phyloP scores from a whole-genome alignment of 2,797 vertebrate species.

The Gambusia yucatana region DNA sequence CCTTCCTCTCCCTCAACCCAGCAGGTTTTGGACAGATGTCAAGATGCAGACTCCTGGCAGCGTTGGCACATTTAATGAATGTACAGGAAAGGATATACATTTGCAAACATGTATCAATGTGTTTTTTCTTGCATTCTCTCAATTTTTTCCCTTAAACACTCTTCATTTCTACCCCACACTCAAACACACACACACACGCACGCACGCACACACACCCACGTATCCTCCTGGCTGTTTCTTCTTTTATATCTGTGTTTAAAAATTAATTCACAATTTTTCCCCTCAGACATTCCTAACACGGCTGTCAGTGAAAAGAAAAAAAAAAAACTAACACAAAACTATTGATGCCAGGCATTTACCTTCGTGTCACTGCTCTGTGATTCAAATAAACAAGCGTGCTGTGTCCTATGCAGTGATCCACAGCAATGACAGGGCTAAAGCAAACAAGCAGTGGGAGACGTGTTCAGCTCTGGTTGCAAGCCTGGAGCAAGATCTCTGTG shows the following conservation, averaged over 20 bases:
- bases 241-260: slow-evolving; percentile 45
- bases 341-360: slow-evolving; percentile 1
- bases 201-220: slow-evolving; percentile 1
- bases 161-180: slow-evolving; percentile 3
- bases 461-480: slow-evolving; percentile 38
- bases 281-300: slow-evolving; percentile 23
- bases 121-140: slow-evolving; percentile 3
- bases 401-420: slow-evolving; percentile 44
- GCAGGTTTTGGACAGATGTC: slow-evolving; percentile 60
- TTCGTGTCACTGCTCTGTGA: slow-evolving; percentile 29
- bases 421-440: slow-evolving; percentile 35
- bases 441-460: slow-evolving; percentile 43
- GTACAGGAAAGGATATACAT: slow-evolving; percentile 42
- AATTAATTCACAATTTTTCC: slow-evolving; percentile 22
- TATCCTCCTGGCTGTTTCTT: slow-evolving; percentile 21
- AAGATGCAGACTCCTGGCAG: slow-evolving; percentile 49
- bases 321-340: background rate
- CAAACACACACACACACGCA: slow-evolving; percentile 5
- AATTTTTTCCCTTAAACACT: background rate
- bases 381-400: slow-evolving; percentile 33
- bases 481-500: slow-evolving; percentile 48
- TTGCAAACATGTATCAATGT: slow-evolving; percentile 29
- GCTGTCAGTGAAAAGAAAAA: background rate
- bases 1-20: slow-evolving; percentile 14
- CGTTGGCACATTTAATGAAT: slow-evolving; percentile 46